A percentile compares a stretch with the other conserved stretches of the same genome.
Conservation (phyloP, 2,888 invertebrate genomes). For the Electrophaes corylata region DNA sequence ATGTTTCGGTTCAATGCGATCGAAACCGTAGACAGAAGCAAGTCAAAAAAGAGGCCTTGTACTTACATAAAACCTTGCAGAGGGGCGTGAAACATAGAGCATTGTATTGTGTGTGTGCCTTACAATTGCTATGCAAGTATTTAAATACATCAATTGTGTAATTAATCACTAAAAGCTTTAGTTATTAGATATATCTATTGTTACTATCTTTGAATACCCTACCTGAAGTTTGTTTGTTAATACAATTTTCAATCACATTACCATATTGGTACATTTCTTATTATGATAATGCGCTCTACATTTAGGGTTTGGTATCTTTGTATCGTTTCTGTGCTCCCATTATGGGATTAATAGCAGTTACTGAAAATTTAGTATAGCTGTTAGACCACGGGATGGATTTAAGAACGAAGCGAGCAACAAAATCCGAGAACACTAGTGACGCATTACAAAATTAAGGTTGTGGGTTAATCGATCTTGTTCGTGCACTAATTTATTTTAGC, state of each 20-base stretch:
- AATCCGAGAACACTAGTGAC: too few species aligned
- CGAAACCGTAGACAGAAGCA: constrained; percentile 33
- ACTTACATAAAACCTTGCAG: constrained; percentile 47
- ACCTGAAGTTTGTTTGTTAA: neutral
- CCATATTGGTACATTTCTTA: constrained; percentile 33
- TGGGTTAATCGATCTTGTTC: too few species aligned
- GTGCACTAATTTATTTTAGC: too few species aligned
- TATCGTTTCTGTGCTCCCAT: constrained; percentile 49
- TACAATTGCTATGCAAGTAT: constrained; percentile 25
- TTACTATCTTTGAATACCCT: neutral
- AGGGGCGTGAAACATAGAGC: constrained; percentile 28
- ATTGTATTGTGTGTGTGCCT: constrained; percentile 21
- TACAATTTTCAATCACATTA: constrained; percentile 46
- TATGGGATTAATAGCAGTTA: constrained; percentile 51
- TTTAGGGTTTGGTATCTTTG: constrained; percentile 51
- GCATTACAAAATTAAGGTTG: too few species aligned
- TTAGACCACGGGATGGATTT: neutral
- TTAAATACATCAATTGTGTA: constrained; percentile 26
- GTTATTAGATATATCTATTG: constrained; percentile 9
- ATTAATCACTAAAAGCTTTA: constrained; percentile 34
- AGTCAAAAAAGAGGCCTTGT: constrained; percentile 45
- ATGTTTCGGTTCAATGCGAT: neutral
- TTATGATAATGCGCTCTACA: constrained; percentile 53
- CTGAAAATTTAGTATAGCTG: neutral
- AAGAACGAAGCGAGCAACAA: constrained; percentile 3